phyloP scores from a whole-genome alignment of 2,888 invertebrate genomes.

The Caenorhabditis drosophilae region DNA sequence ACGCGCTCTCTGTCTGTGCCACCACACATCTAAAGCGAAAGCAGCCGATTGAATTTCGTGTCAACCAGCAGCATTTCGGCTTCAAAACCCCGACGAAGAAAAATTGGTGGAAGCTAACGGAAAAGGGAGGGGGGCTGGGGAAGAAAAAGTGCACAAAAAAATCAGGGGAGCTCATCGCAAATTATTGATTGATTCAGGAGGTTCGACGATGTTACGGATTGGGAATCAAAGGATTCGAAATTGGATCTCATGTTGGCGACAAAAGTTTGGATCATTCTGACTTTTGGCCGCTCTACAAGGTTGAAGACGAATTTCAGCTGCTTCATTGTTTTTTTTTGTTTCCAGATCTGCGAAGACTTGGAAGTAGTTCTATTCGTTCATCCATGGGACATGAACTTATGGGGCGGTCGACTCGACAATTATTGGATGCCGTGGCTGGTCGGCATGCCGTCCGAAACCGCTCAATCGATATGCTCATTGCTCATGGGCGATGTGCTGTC shows the following conservation, averaged over 20 bases:
- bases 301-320: too few species aligned
- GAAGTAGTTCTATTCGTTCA: slow-evolving; percentile 73
- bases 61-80: too few species aligned
- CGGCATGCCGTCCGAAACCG: slow-evolving; percentile 75
- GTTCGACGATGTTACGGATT: slow-evolving; percentile 71
- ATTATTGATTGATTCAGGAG: too few species aligned
- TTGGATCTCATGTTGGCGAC: slow-evolving; percentile 74
- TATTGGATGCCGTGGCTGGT: slow-evolving; percentile 75
- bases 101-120: too few species aligned
- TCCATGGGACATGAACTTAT: slow-evolving; percentile 74
- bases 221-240: slow-evolving; percentile 73
- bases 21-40: too few species aligned
- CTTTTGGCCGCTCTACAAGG: slow-evolving; percentile 73
- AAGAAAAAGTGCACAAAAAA: too few species aligned
- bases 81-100: too few species aligned
- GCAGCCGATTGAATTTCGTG: too few species aligned
- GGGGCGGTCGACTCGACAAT: slow-evolving; percentile 72
- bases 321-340: too few species aligned
- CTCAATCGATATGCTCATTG: slow-evolving; percentile 73
- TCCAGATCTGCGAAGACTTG: slow-evolving; percentile 72
- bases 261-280: slow-evolving; percentile 73
- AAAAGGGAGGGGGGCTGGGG: too few species aligned
- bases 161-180: too few species aligned
- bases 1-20: too few species aligned
- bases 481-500: slow-evolving; percentile 73